phyloP scores from a whole-genome alignment of 2,113 vertebrate genomes.

The Ophthalmolycus amberensis region DNA sequence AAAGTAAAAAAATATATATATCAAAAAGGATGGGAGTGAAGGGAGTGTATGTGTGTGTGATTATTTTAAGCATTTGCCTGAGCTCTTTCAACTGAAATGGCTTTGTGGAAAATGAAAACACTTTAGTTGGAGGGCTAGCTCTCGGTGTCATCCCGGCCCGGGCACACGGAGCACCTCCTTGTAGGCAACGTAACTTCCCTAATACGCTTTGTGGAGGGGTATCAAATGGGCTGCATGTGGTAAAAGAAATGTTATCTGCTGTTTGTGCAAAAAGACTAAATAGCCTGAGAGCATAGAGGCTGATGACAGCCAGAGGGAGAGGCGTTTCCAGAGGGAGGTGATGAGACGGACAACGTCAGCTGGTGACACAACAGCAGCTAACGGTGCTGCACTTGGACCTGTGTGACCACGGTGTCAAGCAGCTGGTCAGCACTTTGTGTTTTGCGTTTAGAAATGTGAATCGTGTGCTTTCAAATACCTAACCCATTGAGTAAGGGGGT shows the following conservation, averaged over 20 bases:
- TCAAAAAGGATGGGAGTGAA: slow-evolving; percentile 36
- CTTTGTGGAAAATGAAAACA: slow-evolving; percentile 73
- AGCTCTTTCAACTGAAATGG: slow-evolving; percentile 68
- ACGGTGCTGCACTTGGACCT: not conserved
- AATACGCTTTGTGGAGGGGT: not conserved
- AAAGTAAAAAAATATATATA: slow-evolving; percentile 46
- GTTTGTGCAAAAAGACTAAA: no score
- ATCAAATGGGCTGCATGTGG: not conserved
- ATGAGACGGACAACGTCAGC: not conserved
- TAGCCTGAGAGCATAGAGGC: not conserved
- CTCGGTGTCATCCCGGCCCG: not conserved
- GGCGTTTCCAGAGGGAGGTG: not conserved
- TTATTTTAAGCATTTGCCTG: slow-evolving; percentile 72
- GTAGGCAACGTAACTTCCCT: not conserved
- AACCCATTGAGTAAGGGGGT: no score
- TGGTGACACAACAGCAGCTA: not conserved
- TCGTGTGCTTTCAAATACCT: no score
- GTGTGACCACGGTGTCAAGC: not conserved
- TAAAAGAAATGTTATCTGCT: no score
- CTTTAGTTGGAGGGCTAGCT: slow-evolving; percentile 69
- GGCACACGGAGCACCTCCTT: slow-evolving; percentile 1
- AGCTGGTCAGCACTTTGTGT: no score
- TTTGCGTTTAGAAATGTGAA: no score
- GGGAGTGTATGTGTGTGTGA: slow-evolving; percentile 19
- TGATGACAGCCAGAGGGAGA: not conserved